phyloP scores from a whole-genome alignment of 2,113 vertebrate species.

The Odobenus rosmarus region DNA sequence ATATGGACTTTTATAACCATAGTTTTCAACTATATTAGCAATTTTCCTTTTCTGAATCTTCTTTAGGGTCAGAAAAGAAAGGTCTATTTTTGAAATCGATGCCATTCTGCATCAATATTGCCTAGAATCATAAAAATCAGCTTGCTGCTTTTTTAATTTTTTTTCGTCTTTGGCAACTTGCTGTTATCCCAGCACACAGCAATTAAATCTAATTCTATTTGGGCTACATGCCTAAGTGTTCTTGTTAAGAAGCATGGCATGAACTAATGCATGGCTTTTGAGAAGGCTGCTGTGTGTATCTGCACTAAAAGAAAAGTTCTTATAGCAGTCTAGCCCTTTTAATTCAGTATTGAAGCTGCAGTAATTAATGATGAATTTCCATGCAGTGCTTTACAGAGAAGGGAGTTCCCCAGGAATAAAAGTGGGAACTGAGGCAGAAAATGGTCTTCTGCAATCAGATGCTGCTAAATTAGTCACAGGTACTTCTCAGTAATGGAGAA shows the following conservation, averaged over 20 bases:
- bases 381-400: constrained; percentile 43
- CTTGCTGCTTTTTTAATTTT: not conserved
- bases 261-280: constrained; percentile 49
- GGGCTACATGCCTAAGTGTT: constrained; percentile 32
- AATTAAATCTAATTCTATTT: constrained; percentile 60
- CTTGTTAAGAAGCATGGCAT: constrained; percentile 58
- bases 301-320: constrained; percentile 49
- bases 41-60: constrained; percentile 33
- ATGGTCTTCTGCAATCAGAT: not conserved
- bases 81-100: constrained; percentile 45
- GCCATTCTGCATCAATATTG: constrained; percentile 6
- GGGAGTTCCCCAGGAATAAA: constrained; percentile 5
- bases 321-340: constrained; percentile 35
- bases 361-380: constrained; percentile 26
- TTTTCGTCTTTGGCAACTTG: not conserved
- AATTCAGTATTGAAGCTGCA: constrained; percentile 37
- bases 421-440: constrained; percentile 25
- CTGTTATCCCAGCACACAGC: not conserved
- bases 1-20: constrained; percentile 29
- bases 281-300: not conserved
- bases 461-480: not conserved
- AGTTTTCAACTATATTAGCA: constrained; percentile 61
- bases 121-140: constrained; percentile 11
- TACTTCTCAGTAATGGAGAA: not conserved
- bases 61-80: constrained; percentile 35